Conservation (phyloP, 2,888 invertebrate genomes). For the Disparrhopalites patrizii region DNA sequence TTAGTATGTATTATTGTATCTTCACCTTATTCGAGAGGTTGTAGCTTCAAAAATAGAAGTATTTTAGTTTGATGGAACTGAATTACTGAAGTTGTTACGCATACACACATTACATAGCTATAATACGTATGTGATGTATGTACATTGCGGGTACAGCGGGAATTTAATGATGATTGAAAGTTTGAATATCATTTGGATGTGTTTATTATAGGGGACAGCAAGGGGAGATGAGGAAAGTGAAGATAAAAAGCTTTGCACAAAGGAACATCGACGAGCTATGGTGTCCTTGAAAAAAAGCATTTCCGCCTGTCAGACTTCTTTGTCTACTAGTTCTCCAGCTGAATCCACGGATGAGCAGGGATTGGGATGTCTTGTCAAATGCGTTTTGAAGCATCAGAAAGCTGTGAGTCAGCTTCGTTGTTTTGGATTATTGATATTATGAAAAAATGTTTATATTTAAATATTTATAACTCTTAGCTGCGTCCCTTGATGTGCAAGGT, state of each 20-base stretch:
- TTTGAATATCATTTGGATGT: neutral
- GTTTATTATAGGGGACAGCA: neutral
- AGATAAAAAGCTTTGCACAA: neutral
- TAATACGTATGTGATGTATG: no score
- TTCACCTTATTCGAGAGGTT: no score
- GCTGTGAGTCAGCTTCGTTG: neutral
- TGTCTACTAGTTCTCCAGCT: neutral
- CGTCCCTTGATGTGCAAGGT: no score
- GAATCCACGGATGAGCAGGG: neutral
- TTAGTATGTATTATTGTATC: no score
- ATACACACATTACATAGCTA: no score
- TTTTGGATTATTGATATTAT: neutral
- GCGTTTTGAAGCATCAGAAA: conserved; percentile 9
- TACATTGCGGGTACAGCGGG: no score
- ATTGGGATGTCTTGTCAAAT: conserved; percentile 7
- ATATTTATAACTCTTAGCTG: neutral
- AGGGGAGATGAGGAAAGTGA: neutral
- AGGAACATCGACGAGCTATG: conserved; percentile 6
- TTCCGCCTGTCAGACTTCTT: neutral
- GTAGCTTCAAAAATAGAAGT: no score
- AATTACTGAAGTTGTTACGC: no score
- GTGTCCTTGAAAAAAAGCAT: conserved; percentile 11
- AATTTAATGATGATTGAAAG: no score
- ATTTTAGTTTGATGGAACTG: no score
- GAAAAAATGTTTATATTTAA: neutral